phyloP scores from a whole-genome alignment of 2,113 vertebrate species.

The Xenopus laevis region DNA sequence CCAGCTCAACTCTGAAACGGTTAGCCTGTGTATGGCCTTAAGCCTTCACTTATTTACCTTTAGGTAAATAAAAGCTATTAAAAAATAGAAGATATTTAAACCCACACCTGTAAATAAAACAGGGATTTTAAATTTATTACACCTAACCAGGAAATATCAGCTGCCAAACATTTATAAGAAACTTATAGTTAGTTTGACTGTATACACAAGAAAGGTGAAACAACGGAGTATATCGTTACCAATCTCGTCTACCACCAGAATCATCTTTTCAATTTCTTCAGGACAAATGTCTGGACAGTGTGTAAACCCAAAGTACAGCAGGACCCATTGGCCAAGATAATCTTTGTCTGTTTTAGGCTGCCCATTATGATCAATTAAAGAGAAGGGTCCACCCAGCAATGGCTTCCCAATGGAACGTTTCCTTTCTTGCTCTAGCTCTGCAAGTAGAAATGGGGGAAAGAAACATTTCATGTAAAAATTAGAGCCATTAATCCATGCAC shows the following conservation, averaged over 20 bases:
- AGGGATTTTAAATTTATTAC: no score
- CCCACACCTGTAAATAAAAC: no score
- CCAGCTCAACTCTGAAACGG: no score
- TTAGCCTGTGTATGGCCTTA: no score
- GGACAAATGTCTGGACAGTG: slow-evolving; percentile 97
- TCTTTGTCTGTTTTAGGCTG: slow-evolving; percentile 74
- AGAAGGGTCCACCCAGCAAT: slow-evolving; percentile 87
- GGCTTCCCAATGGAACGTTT: slow-evolving; percentile 80
- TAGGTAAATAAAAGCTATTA: no score
- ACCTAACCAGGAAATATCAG: no score
- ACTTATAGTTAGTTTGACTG: no score
- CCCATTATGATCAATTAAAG: slow-evolving; percentile 76
- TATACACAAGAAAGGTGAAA: no score
- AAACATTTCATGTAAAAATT: not conserved
- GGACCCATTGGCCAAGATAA: slow-evolving; percentile 86
- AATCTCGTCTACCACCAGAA: slow-evolving; percentile 85
- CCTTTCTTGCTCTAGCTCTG: slow-evolving; percentile 80
- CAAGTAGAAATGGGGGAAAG: slow-evolving; percentile 3
- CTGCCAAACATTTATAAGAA: no score
- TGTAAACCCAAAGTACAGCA: slow-evolving; percentile 95
- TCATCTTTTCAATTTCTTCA: slow-evolving; percentile 95
- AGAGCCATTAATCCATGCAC: no score
- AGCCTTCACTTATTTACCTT: no score
- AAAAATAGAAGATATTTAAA: no score
- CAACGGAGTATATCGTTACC: slow-evolving; percentile 60